Conservation (phyloP, 1,140 invertebrate species). For the Lycorma delicatula region DNA sequence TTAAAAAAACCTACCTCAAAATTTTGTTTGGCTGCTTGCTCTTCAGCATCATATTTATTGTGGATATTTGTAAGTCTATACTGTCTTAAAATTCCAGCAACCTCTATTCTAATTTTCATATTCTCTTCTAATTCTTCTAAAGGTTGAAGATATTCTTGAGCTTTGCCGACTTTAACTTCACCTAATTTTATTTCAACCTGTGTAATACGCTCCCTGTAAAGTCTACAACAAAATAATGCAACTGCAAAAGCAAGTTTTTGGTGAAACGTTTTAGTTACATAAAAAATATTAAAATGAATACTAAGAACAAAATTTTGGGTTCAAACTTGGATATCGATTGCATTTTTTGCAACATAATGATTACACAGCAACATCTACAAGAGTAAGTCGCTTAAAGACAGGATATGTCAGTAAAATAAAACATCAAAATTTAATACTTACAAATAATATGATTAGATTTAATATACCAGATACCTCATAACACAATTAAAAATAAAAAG, state of each 20-base stretch:
- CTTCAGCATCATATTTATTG: slow-evolving; percentile 81
- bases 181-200: slow-evolving; percentile 77
- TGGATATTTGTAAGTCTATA: slow-evolving; percentile 72
- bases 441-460: no score
- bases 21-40: slow-evolving; percentile 79
- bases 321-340: no score
- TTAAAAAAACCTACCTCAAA: slow-evolving; percentile 50
- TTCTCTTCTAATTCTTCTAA: slow-evolving; percentile 77
- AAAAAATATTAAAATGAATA: slow-evolving; percentile 10
- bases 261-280: not conserved
- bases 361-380: no score
- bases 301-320: slow-evolving; percentile 47
- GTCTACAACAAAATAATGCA: slow-evolving; percentile 38
- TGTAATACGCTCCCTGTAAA: slow-evolving; percentile 75
- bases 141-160: slow-evolving; percentile 79
- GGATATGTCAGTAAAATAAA: no score
- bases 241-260: no score
- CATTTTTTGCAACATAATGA: no score
- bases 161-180: slow-evolving; percentile 74
- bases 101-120: slow-evolving; percentile 76
- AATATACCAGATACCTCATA: no score
- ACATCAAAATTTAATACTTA: no score
- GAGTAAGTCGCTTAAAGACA: no score
- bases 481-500: no score
- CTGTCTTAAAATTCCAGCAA: slow-evolving; percentile 75